These are phyloP conservation scores for Heliocidaris tuberculata DNA, from an alignment of 35 echinoderm and acorn worm genomes.

Conservation along the genomic window DNA sequence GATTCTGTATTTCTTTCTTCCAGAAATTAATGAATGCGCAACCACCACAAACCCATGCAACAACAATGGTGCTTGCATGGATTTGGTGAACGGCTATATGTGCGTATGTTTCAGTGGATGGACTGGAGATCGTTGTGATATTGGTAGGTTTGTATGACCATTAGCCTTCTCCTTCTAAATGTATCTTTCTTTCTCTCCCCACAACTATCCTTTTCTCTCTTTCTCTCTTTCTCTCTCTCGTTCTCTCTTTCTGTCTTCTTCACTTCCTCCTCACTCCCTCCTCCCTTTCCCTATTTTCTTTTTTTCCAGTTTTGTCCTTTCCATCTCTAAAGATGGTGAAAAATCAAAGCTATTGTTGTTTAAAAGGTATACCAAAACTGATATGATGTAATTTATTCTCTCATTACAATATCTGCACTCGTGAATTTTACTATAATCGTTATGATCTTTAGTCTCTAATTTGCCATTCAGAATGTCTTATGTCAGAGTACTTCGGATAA, in stretches of 20 bases:
- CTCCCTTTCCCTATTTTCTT: too few relatives aligned
- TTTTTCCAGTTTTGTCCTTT: too few relatives aligned
- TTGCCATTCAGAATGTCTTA: too few relatives aligned
- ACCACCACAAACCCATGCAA: conserved; percentile 2
- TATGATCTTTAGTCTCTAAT: too few relatives aligned
- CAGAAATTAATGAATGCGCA: conserved; percentile 29
- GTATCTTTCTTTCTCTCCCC: neutral
- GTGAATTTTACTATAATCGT: too few relatives aligned
- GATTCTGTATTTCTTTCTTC: neutral
- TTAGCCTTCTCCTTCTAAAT: neutral
- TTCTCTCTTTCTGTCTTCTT: neutral
- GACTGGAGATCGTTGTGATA: neutral
- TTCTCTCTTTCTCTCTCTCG: neutral
- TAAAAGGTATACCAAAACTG: too few relatives aligned
- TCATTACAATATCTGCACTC: too few relatives aligned
- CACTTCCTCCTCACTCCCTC: neutral
- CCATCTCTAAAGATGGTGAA: too few relatives aligned
- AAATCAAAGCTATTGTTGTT: too few relatives aligned
- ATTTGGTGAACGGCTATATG: neutral
- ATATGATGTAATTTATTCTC: too few relatives aligned
- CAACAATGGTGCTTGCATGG: neutral
- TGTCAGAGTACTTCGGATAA: too few relatives aligned
- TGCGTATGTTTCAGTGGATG: neutral
- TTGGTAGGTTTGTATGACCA: neutral
- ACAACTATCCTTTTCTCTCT: neutral